Evolutionary conservation across 1,140 invertebrate species (phyloP), one percentile per base, ranked within the genome.

Genomic region (Scaptomyza montana): DNA sequence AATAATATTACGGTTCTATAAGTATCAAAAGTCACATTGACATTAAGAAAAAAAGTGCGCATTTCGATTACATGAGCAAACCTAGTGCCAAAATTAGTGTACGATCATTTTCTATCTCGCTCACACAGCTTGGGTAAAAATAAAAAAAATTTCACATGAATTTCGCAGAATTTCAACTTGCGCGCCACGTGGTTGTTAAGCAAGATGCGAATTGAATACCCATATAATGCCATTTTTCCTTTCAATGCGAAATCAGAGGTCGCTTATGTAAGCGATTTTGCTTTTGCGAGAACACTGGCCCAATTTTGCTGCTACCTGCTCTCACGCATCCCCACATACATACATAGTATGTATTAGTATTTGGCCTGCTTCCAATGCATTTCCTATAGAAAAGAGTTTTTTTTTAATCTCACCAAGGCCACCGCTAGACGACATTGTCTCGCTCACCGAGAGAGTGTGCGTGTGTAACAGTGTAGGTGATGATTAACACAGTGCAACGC

Each of bases 341-440:
- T 65, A 41, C 39, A 33, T 36, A 55, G 2, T 0, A 41, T 41
- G 39, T 43, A 28, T 19, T 8, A 56, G 51, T 54, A 60, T 43
- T 68, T 89, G 84, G 79, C 78, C 76, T 67, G 59, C 25, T 77
- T 82, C 71, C 82, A 86, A 82, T 87, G 75, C 75, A 87, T 64
- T 78, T 85, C 64, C 55, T 70, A 59, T 41, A 57, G 36, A 76
- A 75, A 80, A 84, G n/a, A 78, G 75, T 16, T 81, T 62, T 21
- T 59, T 80, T 80, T 63, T 64, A 63, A 65, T 77, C 65, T 67
- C 69, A 56, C 45, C 74, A 78, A 78, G 77, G 66, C 25, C 76
- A 64, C 62, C 45, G 47, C 71, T 68, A 65, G 59, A 60, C 57
- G 75, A 70, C 84, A 89, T 82, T 86, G 76, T 69, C 49, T 16